Base-by-base conservation (phyloP, 1,140 invertebrate genomes). In the Hirudo medicinalis region DNA sequence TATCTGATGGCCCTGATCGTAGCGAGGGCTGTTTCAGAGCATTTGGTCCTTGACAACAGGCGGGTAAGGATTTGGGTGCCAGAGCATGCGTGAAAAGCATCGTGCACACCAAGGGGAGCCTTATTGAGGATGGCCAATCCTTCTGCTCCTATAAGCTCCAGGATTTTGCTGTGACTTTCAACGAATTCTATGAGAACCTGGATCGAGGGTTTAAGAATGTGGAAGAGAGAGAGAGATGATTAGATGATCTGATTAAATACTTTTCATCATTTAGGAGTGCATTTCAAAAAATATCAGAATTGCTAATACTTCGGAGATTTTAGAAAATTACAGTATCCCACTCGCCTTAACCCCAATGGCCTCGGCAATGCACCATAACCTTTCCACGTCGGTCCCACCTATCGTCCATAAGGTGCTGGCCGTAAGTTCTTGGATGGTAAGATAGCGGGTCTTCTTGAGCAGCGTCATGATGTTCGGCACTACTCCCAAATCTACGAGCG, bases 341-440 rank as follows among this genome's bases (percentile, higher is more conserved):
- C 29, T 27, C 11, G 19, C 67, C 29, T 68, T 68, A 40, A 68
- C 27, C 29, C 78, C 79, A 70, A 82, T 81, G 54, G 75, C 76
- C 57, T 75, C 76, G 0, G 81, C 80, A 75, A 81, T 81, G 15
- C 77, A 75, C 32, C 79, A 73, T 69, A 77, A 76, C 43, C 78
- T 76, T 43, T 81, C 78, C 60, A 76, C 68, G 72, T 78, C 76
- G 17, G 77, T 73, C 5, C 81, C 81, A 11, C 80, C 80, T 22
- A 81, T 67, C n/a, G 80, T 78, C 81, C 81, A 82, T 43, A 82
- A 72, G 8, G 80, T 79, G 68, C 76, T 74, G 11, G 79, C 80
- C 25, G 80, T 81, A 20, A 49, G 25, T 53, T 70, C 69, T 22
- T 70, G 69, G 6, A 54, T 53, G 22, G 69, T 49, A 19, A 53